phyloP scores from a whole-genome alignment of 2,797 vertebrate genomes.

The Buphagus erythrorhynchus region DNA sequence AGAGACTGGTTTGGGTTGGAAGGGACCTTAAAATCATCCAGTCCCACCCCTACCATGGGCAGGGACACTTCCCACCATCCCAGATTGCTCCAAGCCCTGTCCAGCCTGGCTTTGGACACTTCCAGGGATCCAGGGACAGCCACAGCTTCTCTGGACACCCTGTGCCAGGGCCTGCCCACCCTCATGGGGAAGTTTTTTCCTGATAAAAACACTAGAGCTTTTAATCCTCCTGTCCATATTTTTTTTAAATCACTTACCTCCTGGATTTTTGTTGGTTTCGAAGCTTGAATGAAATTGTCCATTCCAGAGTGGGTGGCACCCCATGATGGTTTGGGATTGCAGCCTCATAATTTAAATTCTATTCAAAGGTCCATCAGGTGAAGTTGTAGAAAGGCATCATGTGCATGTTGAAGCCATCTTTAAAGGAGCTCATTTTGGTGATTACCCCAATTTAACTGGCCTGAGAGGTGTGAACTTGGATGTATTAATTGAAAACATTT shows the following conservation, averaged over 20 bases:
- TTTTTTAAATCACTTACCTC: background rate
- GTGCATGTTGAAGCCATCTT: background rate
- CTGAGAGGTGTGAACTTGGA: background rate
- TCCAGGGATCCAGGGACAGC: background rate
- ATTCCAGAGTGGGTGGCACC: fast-evolving
- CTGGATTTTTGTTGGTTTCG: background rate
- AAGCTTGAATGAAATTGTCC: background rate
- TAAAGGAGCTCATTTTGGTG: background rate
- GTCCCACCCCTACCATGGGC: background rate
- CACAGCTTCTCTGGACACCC: background rate
- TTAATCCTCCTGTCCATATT: background rate
- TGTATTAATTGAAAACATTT: background rate
- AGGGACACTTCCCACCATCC: fast-evolving
- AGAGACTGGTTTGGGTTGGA: background rate
- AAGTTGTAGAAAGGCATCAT: fast-evolving
- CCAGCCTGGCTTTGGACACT: background rate
- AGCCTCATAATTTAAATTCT: background rate
- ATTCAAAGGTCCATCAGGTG: fast-evolving
- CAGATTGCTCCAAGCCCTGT: fast-evolving
- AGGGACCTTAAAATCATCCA: background rate
- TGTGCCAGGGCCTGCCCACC: fast-evolving
- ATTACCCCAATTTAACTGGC: background rate
- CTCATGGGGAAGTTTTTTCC: background rate
- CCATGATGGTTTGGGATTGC: fast-evolving
- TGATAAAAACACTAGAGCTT: background rate